Evolutionary conservation across 2,888 invertebrate species (phyloP), one percentile per base, ranked within the genome.

Genomic region (Ormyrus nitidulus): DNA sequence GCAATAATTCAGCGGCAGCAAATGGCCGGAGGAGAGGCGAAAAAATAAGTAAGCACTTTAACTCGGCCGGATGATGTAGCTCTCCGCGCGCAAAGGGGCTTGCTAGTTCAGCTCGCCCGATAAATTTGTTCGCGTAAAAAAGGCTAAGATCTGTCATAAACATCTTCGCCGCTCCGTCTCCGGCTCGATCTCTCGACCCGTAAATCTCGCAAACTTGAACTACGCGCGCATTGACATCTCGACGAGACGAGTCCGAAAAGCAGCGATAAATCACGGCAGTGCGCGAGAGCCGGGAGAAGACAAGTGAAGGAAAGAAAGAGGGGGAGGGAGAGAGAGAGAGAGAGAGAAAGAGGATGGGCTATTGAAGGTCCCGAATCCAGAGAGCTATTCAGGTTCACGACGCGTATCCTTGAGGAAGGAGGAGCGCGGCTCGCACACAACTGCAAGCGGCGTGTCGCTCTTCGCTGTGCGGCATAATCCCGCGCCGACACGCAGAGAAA

Each of bases 381-480:
- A 59, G 84, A 79, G 84, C 87, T 88, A 89, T 89, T 89, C 88
- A 89, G 84, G 87, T 88, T 86, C 87, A 88, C 86, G 86, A 87
- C 88, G 88, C 88, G 87, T 88, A 85, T 87, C 86, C 80, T 78
- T 73, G 81, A 78, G 80, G 84, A 84, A 83, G 83, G 83, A 84
- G 83, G 83, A 83, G 85, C 83, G 75, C 79, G 34, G 19, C 19
- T 19, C 19, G 19, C 19, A 19, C 65, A 19, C 71, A 81, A 85
- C 83, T 83, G 83, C 83, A 82, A 82, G 82, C 65, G 74, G 75
- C 71, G 65, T 72, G 65, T 75, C 72, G 62, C 56, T 53, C 53
- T 49, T 11, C 48, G 34, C 62, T 75, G 73, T 75, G 66, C 61
- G 49, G 70, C 72, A 76, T 69, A 78, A 81, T 82, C 75, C 74